Evolutionary conservation across 1,140 invertebrate genomes (phyloP), one percentile per base, ranked within the genome.

Genomic region (Eupristina koningsbergeri): DNA sequence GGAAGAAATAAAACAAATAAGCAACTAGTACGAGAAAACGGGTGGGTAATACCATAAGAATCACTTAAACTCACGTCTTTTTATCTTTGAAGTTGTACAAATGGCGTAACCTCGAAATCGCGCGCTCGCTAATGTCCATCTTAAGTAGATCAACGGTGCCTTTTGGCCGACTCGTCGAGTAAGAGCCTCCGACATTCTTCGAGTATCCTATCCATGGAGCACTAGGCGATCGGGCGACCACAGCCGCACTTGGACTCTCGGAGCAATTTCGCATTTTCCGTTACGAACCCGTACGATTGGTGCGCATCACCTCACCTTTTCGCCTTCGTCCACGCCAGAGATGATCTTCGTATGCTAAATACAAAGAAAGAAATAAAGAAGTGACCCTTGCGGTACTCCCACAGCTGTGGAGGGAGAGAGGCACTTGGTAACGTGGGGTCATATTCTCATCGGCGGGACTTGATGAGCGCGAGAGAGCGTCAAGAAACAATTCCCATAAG

Each of bases 311-410:
- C 36, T 73, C 69, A 29, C 3, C 36, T 39, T 45, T 71, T 36
- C 41, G 77, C 17, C 45, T 19, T 31, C 29, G 17, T 58, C 22
- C n/a, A 34, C 69, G 53, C 78, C 17, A 75, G 67, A 61, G 76
- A 78, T 78, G 58, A n/a, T 75, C 81, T 63, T 64, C 61, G 74
- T 31, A 71, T 71, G 67, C 64, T 71, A 71, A 41, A 31, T 11
- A n/a, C 41, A 19, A 71, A 71, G 13, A 50, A 15, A 50, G 67
- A 71, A 69, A 39, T 34, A 69, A 71, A 39, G 85, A 87, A 89
- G 89, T 88, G 88, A 89, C 87, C 88, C 88, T 89, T 89, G 88
- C 88, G 88, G 87, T 89, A 89, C 88, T 88, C 88, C 88, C 88
- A 89, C 87, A 87, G 87, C 80, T 67, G 75, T 75, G 76, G 47